These are phyloP conservation scores for Myiotriccus ornatus DNA, from an alignment of 2,797 vertebrate genomes.

Conservation along the genomic window DNA sequence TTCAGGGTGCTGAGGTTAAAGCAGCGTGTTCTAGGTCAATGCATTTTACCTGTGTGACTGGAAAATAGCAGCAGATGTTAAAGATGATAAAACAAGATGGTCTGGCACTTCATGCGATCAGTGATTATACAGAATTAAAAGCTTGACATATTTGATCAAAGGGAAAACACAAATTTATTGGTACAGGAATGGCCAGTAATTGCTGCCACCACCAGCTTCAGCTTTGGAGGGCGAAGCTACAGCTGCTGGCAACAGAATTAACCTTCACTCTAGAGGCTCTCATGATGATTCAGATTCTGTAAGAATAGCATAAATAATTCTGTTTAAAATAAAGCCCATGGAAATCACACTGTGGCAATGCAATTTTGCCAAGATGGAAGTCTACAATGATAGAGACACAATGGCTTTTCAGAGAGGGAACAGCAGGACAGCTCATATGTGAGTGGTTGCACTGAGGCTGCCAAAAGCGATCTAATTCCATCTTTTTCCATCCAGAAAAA, in stretches of 20 bases:
- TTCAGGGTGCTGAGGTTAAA: not conserved
- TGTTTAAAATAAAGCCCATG: conserved; percentile 49
- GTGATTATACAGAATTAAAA: conserved; percentile 60
- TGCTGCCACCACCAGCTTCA: not conserved
- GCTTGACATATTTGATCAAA: conserved; percentile 57
- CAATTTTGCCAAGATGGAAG: conserved; percentile 37
- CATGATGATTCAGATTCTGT: conserved; percentile 41
- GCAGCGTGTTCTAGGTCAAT: not conserved
- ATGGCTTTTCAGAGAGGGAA: conserved; percentile 31
- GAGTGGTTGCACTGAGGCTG: not conserved
- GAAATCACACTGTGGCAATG: conserved; percentile 21
- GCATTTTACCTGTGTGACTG: conserved; percentile 9
- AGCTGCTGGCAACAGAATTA: conserved; percentile 55
- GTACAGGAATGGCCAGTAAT: conserved; percentile 6
- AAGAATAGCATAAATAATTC: conserved; percentile 60
- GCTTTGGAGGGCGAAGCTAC: not conserved
- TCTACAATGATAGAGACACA: conserved; percentile 30
- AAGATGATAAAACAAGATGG: conserved; percentile 49
- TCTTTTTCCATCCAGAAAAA: conserved; percentile 49
- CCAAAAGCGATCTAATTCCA: conserved; percentile 48
- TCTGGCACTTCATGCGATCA: not conserved
- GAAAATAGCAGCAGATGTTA: conserved; percentile 55
- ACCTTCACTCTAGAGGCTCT: conserved; percentile 35
- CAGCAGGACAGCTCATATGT: conserved; percentile 42
- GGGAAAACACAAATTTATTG: conserved; percentile 20